Evolutionary conservation across 2,888 invertebrate genomes (phyloP), one percentile per base, ranked within the genome.

Genomic region (Bombylius discolor): DNA sequence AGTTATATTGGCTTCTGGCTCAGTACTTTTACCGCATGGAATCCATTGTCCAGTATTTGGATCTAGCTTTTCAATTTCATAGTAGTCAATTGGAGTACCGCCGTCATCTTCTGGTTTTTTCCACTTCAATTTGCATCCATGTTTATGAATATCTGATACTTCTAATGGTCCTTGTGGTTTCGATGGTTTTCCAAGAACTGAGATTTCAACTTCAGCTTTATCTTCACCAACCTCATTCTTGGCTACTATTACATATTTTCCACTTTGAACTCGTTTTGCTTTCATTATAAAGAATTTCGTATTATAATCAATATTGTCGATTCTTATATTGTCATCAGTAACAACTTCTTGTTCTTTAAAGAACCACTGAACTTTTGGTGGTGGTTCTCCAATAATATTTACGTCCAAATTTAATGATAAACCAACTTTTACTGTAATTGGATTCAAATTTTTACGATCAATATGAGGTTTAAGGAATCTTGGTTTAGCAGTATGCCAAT

Each of bases 61-160:
- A 75, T 95, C 95, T 49, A 94, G 80, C 69, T 94, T 95, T 75
- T 99, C 98, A 66, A 99, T 92, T 77, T 91, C 89, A 69, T 96
- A 96, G 70, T 93, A 90, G 60, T 95, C 91, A 63, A 99, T 83
- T 47, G 94, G 95, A 42, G 85, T 77, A 33, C 98, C 98, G 56
- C 98, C 98, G 67, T 98, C 96, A 70, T 98, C 96, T 63, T 92
- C 89, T 0, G 94, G 95, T 68, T 92, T 91, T 71, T 93, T 82
- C 95, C 95, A 96, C 59, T 88, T 82, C 6, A 96, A 78, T 60
- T 90, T 89, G 72, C 93, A 94, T 39, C 93, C 90, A 68, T 88
- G 90, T 76, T 95, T 95, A 13, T 89, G 91, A 33, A 97, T 82
- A 69, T 94, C 90, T 5, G 84, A 80, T 8, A 94, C 89, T 61